phyloP scores from a whole-genome alignment of 2,113 vertebrate species.

The Danio rerio region DNA sequence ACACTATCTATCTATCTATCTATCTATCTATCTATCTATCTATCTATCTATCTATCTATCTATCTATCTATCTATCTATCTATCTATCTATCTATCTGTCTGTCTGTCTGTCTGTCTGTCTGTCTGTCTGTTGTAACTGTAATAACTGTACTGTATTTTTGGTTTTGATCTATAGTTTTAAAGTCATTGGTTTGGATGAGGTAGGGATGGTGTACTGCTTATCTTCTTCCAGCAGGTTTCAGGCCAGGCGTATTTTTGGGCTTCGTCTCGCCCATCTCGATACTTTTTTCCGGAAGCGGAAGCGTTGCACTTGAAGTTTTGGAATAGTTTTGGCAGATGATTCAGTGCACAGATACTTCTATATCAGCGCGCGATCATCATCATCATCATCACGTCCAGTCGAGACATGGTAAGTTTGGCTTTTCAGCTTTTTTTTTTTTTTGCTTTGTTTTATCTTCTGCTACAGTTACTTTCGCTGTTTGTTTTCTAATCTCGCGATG shows the following conservation, averaged over 20 bases:
- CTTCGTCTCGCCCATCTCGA: constrained; percentile 41
- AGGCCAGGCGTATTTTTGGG: constrained; percentile 51
- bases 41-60: no score
- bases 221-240: constrained; percentile 51
- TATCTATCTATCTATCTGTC: no score
- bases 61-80: no score
- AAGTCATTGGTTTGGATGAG: not conserved
- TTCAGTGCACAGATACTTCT: constrained; percentile 32
- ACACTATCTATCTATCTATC: no score
- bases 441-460: no score
- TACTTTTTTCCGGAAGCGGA: constrained; percentile 65
- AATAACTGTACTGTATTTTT: no score
- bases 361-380: constrained; percentile 14
- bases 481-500: not conserved
- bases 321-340: constrained; percentile 50
- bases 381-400: constrained; percentile 4
- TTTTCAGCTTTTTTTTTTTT: not conserved
- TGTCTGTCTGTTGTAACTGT: no score
- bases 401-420: constrained; percentile 28
- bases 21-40: no score
- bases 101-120: no score
- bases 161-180: no score
- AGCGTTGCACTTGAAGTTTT: constrained; percentile 53
- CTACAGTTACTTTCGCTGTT: not conserved
- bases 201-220: constrained; percentile 29